Evolutionary conservation across 2,888 invertebrate genomes (phyloP).

Genomic region (Tridacna gigas): DNA sequence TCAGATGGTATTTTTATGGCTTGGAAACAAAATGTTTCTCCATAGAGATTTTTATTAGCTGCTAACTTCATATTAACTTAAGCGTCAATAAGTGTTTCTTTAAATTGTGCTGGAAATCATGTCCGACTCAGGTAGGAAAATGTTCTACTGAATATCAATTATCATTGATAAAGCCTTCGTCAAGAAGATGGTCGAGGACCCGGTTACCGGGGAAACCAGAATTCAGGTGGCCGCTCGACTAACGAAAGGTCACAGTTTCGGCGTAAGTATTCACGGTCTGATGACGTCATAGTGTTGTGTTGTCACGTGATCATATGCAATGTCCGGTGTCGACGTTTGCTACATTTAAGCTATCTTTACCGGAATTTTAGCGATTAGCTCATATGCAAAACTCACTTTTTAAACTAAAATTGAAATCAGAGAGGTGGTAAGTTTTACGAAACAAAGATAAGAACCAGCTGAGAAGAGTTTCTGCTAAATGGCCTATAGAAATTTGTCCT

Average conservation of each 20-base stretch:
- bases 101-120: not conserved
- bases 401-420: too few species aligned
- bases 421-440: too few species aligned
- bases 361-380: too few species aligned
- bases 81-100: not conserved
- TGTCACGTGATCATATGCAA: not conserved
- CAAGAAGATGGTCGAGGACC: conserved; percentile 70
- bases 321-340: not conserved
- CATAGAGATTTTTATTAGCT: too few species aligned
- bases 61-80: too few species aligned
- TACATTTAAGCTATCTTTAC: too few species aligned
- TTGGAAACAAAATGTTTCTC: too few species aligned
- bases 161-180: conserved; percentile 65
- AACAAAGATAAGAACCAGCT: too few species aligned
- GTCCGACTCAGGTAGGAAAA: not conserved
- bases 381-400: too few species aligned
- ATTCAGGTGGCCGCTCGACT: conserved; percentile 74
- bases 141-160: not conserved
- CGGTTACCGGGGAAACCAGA: conserved; percentile 69
- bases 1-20: too few species aligned
- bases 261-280: conserved; percentile 67
- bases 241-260: conserved; percentile 79
- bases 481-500: too few species aligned
- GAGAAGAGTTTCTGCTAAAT: too few species aligned
- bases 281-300: conserved; percentile 16